phyloP scores from a whole-genome alignment of 2,888 invertebrate species.

The Drosophila monieri region DNA sequence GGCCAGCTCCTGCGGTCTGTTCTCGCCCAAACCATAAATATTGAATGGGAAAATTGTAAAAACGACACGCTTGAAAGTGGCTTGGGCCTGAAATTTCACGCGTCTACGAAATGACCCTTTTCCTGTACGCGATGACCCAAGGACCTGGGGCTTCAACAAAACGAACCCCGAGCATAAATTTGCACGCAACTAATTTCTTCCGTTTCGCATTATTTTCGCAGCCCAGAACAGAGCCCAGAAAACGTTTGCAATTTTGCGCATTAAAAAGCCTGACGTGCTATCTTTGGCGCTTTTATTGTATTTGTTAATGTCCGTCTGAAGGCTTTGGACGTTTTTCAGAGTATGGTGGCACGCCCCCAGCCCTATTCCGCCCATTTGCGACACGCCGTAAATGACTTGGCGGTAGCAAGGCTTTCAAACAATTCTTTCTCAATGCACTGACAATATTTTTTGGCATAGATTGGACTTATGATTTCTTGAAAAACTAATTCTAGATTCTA shows the following conservation, averaged over 20 bases:
- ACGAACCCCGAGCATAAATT: slow-evolving; percentile 68
- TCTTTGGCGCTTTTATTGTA: slow-evolving; percentile 80
- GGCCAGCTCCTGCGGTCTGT: neutral
- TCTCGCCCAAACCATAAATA: slow-evolving; percentile 27
- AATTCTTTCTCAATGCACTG: slow-evolving; percentile 17
- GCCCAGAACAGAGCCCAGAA: slow-evolving; percentile 47
- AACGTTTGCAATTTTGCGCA: slow-evolving; percentile 80
- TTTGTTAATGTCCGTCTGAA: slow-evolving; percentile 72
- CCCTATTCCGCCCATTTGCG: slow-evolving; percentile 17
- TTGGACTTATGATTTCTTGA: too few relatives aligned
- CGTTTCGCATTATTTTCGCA: slow-evolving; percentile 79
- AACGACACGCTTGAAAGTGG: slow-evolving; percentile 32
- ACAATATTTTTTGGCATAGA: too few relatives aligned
- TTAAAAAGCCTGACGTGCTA: slow-evolving; percentile 79
- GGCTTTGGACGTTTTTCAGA: slow-evolving; percentile 25
- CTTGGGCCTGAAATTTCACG: slow-evolving; percentile 70
- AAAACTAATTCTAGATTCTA: too few relatives aligned
- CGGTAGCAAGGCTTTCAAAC: slow-evolving; percentile 53
- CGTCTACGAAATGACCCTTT: slow-evolving; percentile 77
- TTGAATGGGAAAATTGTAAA: slow-evolving; percentile 38
- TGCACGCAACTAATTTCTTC: slow-evolving; percentile 80
- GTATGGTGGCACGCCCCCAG: slow-evolving; percentile 10
- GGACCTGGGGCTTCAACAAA: slow-evolving; percentile 17
- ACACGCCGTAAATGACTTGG: slow-evolving; percentile 75
- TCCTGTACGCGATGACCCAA: slow-evolving; percentile 58